Evolutionary conservation across 2,797 vertebrate genomes (phyloP), one percentile per base, ranked within the genome.

Genomic region (Xerus rutilus): DNA sequence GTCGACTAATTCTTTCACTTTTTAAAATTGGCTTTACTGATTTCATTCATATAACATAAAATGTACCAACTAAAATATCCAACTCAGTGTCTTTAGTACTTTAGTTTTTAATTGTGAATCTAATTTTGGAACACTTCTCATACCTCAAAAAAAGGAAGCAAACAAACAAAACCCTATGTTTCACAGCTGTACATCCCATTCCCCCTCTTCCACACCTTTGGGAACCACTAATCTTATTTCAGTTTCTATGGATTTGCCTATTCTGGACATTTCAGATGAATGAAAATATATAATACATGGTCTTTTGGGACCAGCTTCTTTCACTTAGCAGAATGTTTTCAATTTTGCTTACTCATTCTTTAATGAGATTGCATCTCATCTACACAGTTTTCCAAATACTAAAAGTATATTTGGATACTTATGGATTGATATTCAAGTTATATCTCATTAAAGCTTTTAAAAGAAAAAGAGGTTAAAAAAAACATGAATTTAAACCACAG

Each of bases 11-110:
- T 39, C 39, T 84, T 65, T 67, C 5, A 32, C n/a, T n/a, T 43
- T 86, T 59, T 59, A 17, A 74, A 35, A 88, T 69, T 70, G 57
- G 39, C 17, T 88, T 93, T 86, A 62, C 39, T 77, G 84, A 89
- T 78, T 9, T 9, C 86, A 77, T 69, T 67, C 43, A 74, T 52
- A 32, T 35, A 93, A 69, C 32, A 85, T 17, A 67, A 4, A 78
- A 79, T 86, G 64, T 83, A n/a, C 6, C 32, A 32, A 59, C 7
- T 93, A 69, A 93, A 92, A 77, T n/a, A 30, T 30, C 72, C n/a
- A 87, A 32, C 12, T 76, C 32, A 54, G 17, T 89, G 15, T 69
- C 78, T 79, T 64, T 35, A 86, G 39, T 47, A 70, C 70, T 57
- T 57, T 57, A 57, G 83, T 32, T 62, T 30, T 65, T n/a, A 32